Percentiles rank a stretch among this genome's conserved stretches.
These are phyloP conservation scores for Cylas formicarius DNA, from an alignment of 1,140 invertebrate species.

Conservation along the genomic window DNA sequence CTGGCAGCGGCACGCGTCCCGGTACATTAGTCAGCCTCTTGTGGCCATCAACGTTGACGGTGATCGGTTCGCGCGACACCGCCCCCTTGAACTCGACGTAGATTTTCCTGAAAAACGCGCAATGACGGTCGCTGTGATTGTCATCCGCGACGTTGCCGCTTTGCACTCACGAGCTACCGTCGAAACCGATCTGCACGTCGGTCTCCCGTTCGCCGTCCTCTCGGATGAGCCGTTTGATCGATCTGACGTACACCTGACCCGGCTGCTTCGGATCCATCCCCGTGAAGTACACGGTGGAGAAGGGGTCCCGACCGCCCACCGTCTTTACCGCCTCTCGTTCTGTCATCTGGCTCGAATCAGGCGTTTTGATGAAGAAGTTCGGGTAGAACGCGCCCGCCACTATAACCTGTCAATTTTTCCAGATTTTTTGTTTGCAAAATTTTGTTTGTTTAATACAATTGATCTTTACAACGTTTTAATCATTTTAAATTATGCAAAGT, in stretches of 20 bases:
- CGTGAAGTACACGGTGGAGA: slow-evolving; percentile 65
- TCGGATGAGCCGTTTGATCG: slow-evolving; percentile 27
- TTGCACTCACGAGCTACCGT: slow-evolving; percentile 46
- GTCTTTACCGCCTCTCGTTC: slow-evolving; percentile 53
- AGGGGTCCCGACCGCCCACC: slow-evolving; percentile 65
- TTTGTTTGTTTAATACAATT: slow-evolving; percentile 2
- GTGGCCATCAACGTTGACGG: slow-evolving; percentile 26
- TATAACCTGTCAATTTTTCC: slow-evolving; percentile 52
- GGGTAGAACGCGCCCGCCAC: slow-evolving; percentile 85
- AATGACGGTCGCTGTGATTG: neutral
- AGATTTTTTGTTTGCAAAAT: slow-evolving; percentile 4
- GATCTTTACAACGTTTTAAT: slow-evolving; percentile 3
- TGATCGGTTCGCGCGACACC: neutral
- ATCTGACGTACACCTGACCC: slow-evolving; percentile 41
- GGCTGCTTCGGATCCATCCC: slow-evolving; percentile 53
- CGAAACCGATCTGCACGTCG: slow-evolving; percentile 57
- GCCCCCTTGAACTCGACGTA: slow-evolving; percentile 53
- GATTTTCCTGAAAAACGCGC: slow-evolving; percentile 41
- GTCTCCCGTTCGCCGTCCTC: slow-evolving; percentile 12
- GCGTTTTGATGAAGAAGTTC: slow-evolving; percentile 68
- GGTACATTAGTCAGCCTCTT: slow-evolving; percentile 39
- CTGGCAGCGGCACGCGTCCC: slow-evolving; percentile 56
- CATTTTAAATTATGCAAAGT: too few relatives aligned
- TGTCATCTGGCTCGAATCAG: slow-evolving; percentile 43
- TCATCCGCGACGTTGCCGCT: neutral